Evolutionary conservation across 2,797 vertebrate species (phyloP), one percentile per base, ranked within the genome.

Genomic region (Liasis olivaceus): DNA sequence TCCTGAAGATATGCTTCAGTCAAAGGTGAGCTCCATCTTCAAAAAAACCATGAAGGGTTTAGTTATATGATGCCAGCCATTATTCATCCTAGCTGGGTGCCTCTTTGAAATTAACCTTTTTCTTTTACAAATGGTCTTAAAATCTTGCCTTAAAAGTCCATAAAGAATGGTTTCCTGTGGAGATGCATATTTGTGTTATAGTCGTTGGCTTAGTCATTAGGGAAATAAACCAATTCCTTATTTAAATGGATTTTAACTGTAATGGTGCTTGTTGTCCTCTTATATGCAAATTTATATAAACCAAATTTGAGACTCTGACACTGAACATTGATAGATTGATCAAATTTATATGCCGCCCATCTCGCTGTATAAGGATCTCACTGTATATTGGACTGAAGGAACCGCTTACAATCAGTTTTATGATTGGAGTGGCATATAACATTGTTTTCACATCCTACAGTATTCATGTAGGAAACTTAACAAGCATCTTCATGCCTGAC

Each of bases 161-260:
- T 64, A 64, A 85, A 87, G 8, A 56, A 9, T 85, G 62, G 54
- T 42, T 58, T 87, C 85, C 51, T 91, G 93, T 58, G 31, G 66
- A 24, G 4, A 6, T 47, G 64, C 51, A 66, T 81, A 72, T 91
- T 88, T 77, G 90, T 91, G 47, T 22, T 36, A 22, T 31, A 0
- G 0, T 36, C 84, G 86, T 64, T 72, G 26, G 87, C 51, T 89
- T 87, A 86, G 88, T 93, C 94, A 31, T 58, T 12, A 72, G 87
- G 72, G 84, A 56, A 56, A 58, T 0, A 90, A 51, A 90, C 62
- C 92, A 87, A 94, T 94, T 92, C 64, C 77, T 88, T 64, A 47
- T 86, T 63, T 91, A 90, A 95, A 95, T 85, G 85, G 91, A 84
- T 93, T 93, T 92, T 93, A 91, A 77, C 86, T 94, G 15, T 88